Percentiles rank a stretch among this genome's conserved stretches.
Conservation (phyloP, 1,140 invertebrate genomes). For the Drosophila asahinai region DNA sequence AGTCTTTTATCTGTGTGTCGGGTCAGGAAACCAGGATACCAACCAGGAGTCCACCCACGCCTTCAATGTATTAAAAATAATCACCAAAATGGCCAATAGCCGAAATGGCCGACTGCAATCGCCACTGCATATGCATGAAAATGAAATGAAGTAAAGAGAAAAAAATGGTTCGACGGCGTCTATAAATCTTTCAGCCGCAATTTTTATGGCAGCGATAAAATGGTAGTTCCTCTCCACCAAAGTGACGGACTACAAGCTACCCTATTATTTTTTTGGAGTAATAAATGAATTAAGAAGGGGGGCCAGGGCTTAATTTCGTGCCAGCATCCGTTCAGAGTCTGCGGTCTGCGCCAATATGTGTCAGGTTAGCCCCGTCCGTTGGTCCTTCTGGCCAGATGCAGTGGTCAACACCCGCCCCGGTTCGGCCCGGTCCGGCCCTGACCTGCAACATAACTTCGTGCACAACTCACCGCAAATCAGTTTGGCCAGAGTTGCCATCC, state of each 20-base stretch:
- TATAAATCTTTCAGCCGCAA: constrained; percentile 38
- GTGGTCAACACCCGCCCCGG: constrained; percentile 11
- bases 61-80: constrained; percentile 47
- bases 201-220: constrained; percentile 40
- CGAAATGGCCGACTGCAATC: constrained; percentile 40
- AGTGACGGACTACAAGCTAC: constrained; percentile 1
- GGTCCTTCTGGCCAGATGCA: constrained; percentile 21
- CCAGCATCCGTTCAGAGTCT: background rate
- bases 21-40: background rate
- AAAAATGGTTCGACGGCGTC: background rate
- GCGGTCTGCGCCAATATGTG: constrained; percentile 33
- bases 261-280: background rate
- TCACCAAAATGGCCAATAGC: constrained; percentile 49
- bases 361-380: constrained; percentile 38
- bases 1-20: constrained; percentile 32
- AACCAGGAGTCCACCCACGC: background rate
- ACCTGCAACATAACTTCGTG: constrained; percentile 45
- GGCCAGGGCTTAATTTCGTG: constrained; percentile 5
- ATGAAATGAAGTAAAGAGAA: constrained; percentile 36
- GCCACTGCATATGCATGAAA: constrained; percentile 30
- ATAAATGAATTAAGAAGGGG: constrained; percentile 30
- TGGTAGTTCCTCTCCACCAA: background rate
- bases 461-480: constrained; percentile 62
- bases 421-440: background rate
- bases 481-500: constrained; percentile 41